Percentiles rank a stretch among this genome's conserved stretches.
These are phyloP conservation scores for Premnoplex brunnescens DNA, from an alignment of 2,797 vertebrate genomes.

Conservation along the genomic window DNA sequence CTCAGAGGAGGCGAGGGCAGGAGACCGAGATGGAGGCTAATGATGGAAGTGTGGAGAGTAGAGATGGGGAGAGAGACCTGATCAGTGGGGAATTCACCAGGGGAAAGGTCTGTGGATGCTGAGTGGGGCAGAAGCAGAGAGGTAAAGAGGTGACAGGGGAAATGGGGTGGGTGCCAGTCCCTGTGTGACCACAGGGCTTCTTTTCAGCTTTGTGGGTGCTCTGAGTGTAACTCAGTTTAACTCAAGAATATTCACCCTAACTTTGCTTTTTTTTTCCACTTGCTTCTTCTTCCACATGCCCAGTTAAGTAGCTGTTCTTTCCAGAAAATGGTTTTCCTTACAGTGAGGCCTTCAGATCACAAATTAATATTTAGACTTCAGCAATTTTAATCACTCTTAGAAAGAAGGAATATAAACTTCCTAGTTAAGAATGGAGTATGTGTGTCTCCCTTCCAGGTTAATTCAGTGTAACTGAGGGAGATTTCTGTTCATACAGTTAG, in stretches of 20 bases:
- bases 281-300: background rate
- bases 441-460: background rate
- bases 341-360: background rate
- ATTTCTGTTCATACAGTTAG: background rate
- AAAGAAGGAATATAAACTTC: background rate
- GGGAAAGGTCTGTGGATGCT: background rate
- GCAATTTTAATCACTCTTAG: background rate
- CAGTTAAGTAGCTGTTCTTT: background rate
- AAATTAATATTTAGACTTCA: background rate
- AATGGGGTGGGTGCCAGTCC: fast-evolving
- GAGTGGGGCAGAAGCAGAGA: fast-evolving
- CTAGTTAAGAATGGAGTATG: background rate
- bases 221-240: fast-evolving
- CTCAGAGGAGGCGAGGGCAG: background rate
- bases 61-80: background rate
- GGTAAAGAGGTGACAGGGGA: background rate
- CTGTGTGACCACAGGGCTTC: background rate
- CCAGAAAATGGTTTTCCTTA: background rate
- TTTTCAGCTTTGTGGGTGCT: background rate
- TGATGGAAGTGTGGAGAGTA: fast-evolving
- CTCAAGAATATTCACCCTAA: background rate
- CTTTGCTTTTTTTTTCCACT: background rate
- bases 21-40: background rate
- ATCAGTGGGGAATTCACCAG: fast-evolving
- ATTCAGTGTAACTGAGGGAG: background rate